These are phyloP conservation scores for Nematopogon swammerdamellus DNA, from an alignment of 2,888 invertebrate genomes.

Conservation along the genomic window DNA sequence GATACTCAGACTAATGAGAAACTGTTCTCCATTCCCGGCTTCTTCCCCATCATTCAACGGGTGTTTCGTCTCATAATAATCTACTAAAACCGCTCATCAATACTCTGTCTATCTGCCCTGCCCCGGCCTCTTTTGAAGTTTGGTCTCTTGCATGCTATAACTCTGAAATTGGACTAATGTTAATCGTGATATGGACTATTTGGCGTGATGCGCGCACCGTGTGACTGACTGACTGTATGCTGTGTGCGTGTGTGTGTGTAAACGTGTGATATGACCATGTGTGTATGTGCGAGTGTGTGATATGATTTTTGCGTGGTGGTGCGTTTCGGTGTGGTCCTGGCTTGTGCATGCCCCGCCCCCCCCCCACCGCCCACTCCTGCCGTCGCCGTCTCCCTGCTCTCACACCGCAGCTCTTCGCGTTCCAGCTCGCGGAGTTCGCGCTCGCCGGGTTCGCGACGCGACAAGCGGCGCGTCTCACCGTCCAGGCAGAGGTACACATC, in stretches of 20 bases:
- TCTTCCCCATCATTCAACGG: background rate
- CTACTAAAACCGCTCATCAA: background rate
- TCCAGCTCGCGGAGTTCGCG: constrained; percentile 53
- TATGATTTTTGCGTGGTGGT: constrained; percentile 8
- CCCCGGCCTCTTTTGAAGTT: too few relatives aligned
- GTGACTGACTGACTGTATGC: too few relatives aligned
- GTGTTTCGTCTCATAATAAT: background rate
- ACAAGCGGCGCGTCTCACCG: constrained; percentile 41
- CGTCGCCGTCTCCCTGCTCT: too few relatives aligned
- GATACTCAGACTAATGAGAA: background rate
- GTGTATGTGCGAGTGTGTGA: too few relatives aligned
- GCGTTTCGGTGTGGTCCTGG: constrained; percentile 6
- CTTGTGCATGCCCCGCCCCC: constrained; percentile 16
- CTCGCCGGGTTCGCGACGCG: constrained; percentile 37
- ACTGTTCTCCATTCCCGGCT: background rate
- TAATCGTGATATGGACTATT: too few relatives aligned
- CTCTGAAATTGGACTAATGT: too few relatives aligned
- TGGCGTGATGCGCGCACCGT: too few relatives aligned
- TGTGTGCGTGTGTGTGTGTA: too few relatives aligned
- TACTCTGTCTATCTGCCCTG: too few relatives aligned
- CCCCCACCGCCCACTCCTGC: constrained; percentile 22
- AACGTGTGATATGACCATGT: too few relatives aligned
- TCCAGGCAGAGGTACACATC: constrained; percentile 47
- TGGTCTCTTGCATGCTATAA: constrained; percentile 9
- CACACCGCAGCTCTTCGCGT: constrained; percentile 54